Evolutionary conservation across 2,113 vertebrate genomes (phyloP).

Genomic region (Cyanocitta stelleri): DNA sequence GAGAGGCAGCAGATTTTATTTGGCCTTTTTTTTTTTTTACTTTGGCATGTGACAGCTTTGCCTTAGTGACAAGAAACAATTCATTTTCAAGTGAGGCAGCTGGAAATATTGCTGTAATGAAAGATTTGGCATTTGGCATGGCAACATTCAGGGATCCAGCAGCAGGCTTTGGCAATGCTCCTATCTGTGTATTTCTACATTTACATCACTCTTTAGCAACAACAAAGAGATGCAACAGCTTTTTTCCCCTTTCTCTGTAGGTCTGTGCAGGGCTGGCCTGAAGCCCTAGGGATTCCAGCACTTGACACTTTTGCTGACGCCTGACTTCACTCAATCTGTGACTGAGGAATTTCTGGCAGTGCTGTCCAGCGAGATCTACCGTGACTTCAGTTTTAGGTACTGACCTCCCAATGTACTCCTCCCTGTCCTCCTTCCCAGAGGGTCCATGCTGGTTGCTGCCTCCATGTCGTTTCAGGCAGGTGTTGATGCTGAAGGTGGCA

Average conservation of each 20-base stretch:
- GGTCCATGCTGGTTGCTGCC: background rate
- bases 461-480: rapidly evolving
- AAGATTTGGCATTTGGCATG: background rate
- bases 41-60: slow-evolving; percentile 9
- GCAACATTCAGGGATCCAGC: background rate
- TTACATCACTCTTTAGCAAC: background rate
- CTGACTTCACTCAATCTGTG: background rate
- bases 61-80: slow-evolving; percentile 41
- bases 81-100: slow-evolving; percentile 16
- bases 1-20: slow-evolving; percentile 28
- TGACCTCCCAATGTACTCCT: rapidly evolving
- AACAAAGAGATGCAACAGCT: background rate
- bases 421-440: background rate
- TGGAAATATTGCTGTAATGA: slow-evolving; percentile 33
- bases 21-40: background rate
- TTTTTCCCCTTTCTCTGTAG: background rate
- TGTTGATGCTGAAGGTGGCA: background rate
- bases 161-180: background rate
- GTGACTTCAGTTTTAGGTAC: background rate
- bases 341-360: background rate
- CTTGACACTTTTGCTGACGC: background rate
- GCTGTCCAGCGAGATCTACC: background rate
- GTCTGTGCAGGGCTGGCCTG: background rate
- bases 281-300: background rate
- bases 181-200: background rate